Evolutionary conservation across 23 tunicate species (phyloP).

Genomic region (Ascidia mentula): DNA sequence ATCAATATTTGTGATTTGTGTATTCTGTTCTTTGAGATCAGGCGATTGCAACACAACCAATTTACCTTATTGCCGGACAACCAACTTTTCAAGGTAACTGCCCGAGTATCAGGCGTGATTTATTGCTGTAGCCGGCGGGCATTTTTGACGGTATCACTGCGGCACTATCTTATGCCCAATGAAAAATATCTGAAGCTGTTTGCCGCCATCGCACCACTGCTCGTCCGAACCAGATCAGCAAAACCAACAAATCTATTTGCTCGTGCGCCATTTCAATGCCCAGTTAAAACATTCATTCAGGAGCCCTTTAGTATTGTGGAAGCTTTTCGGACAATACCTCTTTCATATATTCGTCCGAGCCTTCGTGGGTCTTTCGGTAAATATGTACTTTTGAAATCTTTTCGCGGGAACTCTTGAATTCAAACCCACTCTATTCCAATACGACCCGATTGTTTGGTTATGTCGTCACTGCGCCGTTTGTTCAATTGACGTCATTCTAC

Average conservation of each 20-base stretch:
- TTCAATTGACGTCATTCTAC: slow-evolving; percentile 40
- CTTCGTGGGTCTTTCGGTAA: background rate
- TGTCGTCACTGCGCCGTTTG: slow-evolving; percentile 24
- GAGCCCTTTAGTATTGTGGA: background rate
- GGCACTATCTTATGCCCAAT: background rate
- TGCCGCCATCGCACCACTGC: no score
- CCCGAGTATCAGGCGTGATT: background rate
- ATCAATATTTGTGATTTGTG: no score
- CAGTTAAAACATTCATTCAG: background rate
- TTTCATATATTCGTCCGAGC: no score
- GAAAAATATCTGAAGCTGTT: background rate
- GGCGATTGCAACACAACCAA: no score
- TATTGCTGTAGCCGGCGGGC: background rate
- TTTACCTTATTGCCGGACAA: background rate
- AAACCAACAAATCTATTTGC: background rate
- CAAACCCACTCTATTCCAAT: background rate
- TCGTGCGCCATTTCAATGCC: background rate
- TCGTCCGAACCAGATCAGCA: background rate
- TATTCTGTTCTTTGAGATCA: no score
- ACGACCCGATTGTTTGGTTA: background rate
- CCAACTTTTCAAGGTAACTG: background rate
- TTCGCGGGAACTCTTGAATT: slow-evolving; percentile 6
- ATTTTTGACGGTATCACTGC: background rate
- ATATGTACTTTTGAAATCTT: background rate
- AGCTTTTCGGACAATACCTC: slow-evolving; percentile 3